These are phyloP conservation scores for Enteromius viviparus DNA, from an alignment of 2,797 vertebrate species.

Conservation along the genomic window DNA sequence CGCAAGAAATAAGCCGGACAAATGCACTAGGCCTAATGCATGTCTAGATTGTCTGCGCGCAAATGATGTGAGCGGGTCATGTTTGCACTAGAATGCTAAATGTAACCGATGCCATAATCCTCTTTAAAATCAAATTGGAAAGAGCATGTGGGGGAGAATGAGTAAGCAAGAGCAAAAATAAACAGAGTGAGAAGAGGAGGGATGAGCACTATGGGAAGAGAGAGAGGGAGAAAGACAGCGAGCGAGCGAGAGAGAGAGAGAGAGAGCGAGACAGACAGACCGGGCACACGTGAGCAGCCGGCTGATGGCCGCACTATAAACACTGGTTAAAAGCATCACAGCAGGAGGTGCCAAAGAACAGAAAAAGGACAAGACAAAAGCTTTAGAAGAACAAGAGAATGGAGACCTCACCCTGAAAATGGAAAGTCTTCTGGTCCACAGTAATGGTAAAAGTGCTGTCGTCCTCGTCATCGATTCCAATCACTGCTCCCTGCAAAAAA, in stretches of 20 bases:
- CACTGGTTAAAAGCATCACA: slow-evolving; percentile 10
- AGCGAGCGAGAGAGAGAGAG: slow-evolving; percentile 23
- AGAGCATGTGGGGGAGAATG: slow-evolving; percentile 27
- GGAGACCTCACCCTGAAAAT: slow-evolving; percentile 96
- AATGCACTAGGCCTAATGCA: slow-evolving; percentile 33
- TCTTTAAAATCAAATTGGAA: slow-evolving; percentile 48
- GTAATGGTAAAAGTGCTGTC: slow-evolving; percentile 99
- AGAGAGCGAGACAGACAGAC: slow-evolving; percentile 32
- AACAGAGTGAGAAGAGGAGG: slow-evolving; percentile 29
- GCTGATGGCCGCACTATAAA: slow-evolving; percentile 38
- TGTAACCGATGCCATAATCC: slow-evolving; percentile 50
- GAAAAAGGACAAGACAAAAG: slow-evolving; percentile 17
- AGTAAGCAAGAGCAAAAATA: slow-evolving; percentile 22
- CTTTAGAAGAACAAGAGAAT: not conserved
- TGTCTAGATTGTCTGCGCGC: slow-evolving; percentile 38
- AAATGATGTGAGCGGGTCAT: slow-evolving; percentile 42
- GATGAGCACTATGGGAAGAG: slow-evolving; percentile 11
- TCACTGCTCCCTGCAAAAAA: slow-evolving; percentile 96
- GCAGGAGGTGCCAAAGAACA: slow-evolving; percentile 22
- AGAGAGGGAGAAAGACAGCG: slow-evolving; percentile 30
- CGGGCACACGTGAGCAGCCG: slow-evolving; percentile 35
- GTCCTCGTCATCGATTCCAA: slow-evolving; percentile 99
- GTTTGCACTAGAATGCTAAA: slow-evolving; percentile 56
- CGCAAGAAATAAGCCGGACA: slow-evolving; percentile 39
- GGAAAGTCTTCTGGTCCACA: slow-evolving; percentile 99